Evolutionary conservation across 1,140 invertebrate species (phyloP).

Genomic region (Macrobrachium nipponense): DNA sequence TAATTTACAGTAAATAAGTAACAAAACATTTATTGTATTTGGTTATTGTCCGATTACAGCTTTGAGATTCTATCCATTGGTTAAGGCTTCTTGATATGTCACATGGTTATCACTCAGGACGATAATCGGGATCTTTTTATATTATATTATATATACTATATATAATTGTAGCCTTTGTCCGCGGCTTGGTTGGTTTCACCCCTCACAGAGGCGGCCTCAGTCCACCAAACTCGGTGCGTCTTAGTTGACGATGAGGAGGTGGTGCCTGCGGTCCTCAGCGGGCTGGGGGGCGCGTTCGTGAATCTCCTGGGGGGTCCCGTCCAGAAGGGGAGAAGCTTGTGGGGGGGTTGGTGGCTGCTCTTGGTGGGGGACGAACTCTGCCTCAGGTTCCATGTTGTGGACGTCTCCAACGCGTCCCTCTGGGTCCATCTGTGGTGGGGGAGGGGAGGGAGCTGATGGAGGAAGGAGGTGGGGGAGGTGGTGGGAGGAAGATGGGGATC

Average conservation of each 20-base stretch:
- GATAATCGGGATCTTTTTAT: too few species aligned
- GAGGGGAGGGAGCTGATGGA: neutral
- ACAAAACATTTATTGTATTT: too few species aligned
- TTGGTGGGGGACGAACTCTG: constrained; percentile 19
- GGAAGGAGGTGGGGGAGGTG: neutral
- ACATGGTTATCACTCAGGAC: too few species aligned
- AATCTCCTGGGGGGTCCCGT: neutral
- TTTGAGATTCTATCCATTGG: too few species aligned
- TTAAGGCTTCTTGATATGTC: too few species aligned
- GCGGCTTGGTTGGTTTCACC: neutral
- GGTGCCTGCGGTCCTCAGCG: constrained; percentile 32
- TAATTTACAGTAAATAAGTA: too few species aligned
- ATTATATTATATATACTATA: too few species aligned
- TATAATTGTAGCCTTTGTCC: neutral
- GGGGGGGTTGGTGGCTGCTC: neutral
- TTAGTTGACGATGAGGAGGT: constrained; percentile 51
- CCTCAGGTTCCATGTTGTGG: constrained; percentile 23
- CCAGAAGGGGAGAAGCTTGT: neutral
- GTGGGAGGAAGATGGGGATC: neutral
- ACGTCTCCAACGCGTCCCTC: constrained; percentile 4
- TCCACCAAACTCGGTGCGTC: neutral
- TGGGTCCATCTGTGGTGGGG: constrained; percentile 35
- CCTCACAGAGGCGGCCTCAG: neutral
- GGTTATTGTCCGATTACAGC: too few species aligned
- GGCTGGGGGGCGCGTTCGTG: neutral